Evolutionary conservation across 2,797 vertebrate genomes (phyloP).

Genomic region (Meriones psammophilus): DNA sequence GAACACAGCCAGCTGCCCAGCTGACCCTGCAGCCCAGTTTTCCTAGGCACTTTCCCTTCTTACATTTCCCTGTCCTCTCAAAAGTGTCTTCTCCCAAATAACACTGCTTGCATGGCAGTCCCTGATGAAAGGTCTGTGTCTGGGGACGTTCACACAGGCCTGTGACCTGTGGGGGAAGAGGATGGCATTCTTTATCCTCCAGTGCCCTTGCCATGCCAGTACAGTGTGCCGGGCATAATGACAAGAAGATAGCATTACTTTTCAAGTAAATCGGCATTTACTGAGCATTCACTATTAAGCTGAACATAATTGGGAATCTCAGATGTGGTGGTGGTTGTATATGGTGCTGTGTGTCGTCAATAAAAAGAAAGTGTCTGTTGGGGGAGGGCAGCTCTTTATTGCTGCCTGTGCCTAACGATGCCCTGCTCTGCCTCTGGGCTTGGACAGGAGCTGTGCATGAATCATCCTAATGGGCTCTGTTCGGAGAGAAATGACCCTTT

Average conservation of each 20-base stretch:
- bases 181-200: neutral
- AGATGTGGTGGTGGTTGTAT: neutral
- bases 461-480: slow-evolving; percentile 60
- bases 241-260: slow-evolving; percentile 3
- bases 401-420: slow-evolving; percentile 9
- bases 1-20: neutral
- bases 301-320: slow-evolving; percentile 3
- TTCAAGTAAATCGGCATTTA: slow-evolving; percentile 33
- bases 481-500: slow-evolving; percentile 52
- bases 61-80: fast-evolving
- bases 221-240: neutral
- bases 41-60: neutral
- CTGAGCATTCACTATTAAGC: slow-evolving; percentile 50
- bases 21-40: neutral
- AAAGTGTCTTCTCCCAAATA: neutral
- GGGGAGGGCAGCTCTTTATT: slow-evolving; percentile 20
- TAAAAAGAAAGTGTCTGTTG: slow-evolving; percentile 52
- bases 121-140: neutral
- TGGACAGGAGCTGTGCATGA: neutral
- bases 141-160: neutral
- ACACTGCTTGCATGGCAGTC: neutral
- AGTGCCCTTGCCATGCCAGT: neutral
- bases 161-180: neutral
- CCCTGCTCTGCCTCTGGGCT: neutral
- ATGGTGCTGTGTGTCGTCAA: neutral